phyloP scores from a whole-genome alignment of 2,113 vertebrate genomes.

The Chinchilla lanigera region DNA sequence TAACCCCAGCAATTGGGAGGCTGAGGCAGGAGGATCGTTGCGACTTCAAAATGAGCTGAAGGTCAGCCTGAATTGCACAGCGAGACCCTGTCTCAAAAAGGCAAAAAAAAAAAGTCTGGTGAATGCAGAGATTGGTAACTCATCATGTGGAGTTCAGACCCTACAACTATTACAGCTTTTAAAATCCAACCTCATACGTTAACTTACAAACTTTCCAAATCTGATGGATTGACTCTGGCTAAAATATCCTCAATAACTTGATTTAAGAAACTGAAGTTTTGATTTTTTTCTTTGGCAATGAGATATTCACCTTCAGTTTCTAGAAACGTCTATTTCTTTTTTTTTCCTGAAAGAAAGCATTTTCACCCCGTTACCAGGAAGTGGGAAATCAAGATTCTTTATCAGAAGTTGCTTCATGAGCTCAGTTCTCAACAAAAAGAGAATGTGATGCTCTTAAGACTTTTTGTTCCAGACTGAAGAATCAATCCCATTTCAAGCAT shows the following conservation, averaged over 20 bases:
- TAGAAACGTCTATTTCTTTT: conserved; percentile 15
- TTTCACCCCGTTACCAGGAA: conserved; percentile 29
- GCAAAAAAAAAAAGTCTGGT: conserved; percentile 30
- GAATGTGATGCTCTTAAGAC: neutral
- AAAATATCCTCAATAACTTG: neutral
- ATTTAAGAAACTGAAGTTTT: neutral
- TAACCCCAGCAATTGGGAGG: no score
- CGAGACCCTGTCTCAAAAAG: no score
- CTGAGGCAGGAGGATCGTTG: no score
- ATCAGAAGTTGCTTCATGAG: neutral
- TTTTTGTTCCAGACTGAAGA: neutral
- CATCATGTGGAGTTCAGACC: neutral
- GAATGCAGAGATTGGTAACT: neutral
- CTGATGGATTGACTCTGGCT: neutral
- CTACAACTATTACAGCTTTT: neutral
- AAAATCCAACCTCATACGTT: neutral
- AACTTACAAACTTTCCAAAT: conserved; percentile 29
- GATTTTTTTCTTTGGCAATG: conserved; percentile 1
- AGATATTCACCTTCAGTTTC: neutral
- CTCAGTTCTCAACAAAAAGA: conserved; percentile 31
- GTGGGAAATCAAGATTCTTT: conserved; percentile 31
- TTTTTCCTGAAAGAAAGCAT: conserved; percentile 13
- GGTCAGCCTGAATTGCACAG: no score
- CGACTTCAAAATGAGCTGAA: no score
- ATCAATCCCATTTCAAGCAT: neutral